These are phyloP conservation scores for Cyprinodon diabolis DNA, from an alignment of 2,797 vertebrate genomes.

Conservation along the genomic window DNA sequence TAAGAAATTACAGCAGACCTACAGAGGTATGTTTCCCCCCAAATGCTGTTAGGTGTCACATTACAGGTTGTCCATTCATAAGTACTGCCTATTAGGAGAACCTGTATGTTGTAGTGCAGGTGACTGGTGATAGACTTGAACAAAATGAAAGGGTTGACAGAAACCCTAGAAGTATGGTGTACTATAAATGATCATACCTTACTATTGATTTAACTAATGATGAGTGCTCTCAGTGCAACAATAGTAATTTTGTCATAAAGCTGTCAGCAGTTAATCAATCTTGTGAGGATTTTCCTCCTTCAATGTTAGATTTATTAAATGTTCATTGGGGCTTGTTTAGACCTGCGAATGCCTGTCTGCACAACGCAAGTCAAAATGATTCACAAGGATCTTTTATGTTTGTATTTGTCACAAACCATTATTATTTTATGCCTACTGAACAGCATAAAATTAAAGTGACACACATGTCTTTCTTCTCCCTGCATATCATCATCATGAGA, in stretches of 20 bases:
- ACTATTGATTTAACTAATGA: slow-evolving; percentile 86
- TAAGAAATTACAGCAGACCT: slow-evolving; percentile 9
- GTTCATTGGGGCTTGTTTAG: slow-evolving; percentile 78
- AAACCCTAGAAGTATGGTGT: slow-evolving; percentile 66
- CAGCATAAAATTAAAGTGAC: slow-evolving; percentile 52
- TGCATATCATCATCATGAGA: slow-evolving; percentile 16
- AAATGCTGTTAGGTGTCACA: slow-evolving; percentile 46
- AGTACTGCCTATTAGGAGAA: slow-evolving; percentile 62
- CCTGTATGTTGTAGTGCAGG: slow-evolving; percentile 43
- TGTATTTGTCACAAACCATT: slow-evolving; percentile 71
- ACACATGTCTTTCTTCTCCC: slow-evolving; percentile 52
- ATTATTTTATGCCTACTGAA: slow-evolving; percentile 67
- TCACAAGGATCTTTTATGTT: slow-evolving; percentile 73
- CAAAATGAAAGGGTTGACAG: slow-evolving; percentile 73
- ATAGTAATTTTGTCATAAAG: slow-evolving; percentile 87
- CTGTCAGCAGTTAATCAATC: slow-evolving; percentile 91
- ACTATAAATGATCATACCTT: slow-evolving; percentile 80
- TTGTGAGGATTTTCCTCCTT: slow-evolving; percentile 85
- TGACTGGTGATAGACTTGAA: slow-evolving; percentile 69
- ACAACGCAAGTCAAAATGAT: slow-evolving; percentile 72
- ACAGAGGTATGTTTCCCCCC: slow-evolving; percentile 21
- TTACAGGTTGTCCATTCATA: slow-evolving; percentile 66
- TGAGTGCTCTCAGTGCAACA: slow-evolving; percentile 83
- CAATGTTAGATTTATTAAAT: slow-evolving; percentile 91
- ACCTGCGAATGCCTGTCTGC: slow-evolving; percentile 83